Evolutionary conservation across 2,113 vertebrate species (phyloP).

Genomic region (Psittacus erithacus): DNA sequence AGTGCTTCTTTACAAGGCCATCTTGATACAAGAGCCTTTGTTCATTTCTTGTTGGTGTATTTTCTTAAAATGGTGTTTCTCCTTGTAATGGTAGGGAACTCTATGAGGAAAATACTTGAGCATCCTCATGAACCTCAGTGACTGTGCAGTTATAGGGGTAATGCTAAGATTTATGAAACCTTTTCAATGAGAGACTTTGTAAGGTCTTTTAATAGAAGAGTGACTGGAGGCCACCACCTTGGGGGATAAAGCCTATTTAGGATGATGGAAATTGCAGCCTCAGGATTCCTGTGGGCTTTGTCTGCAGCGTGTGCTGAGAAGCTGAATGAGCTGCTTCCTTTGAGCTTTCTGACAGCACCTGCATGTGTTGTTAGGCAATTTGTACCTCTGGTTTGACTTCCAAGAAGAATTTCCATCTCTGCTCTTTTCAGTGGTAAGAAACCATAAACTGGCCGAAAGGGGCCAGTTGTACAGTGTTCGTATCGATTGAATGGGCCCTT

Average conservation of each 20-base stretch:
- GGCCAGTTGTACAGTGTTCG: neutral
- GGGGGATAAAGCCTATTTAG: neutral
- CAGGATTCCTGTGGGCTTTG: neutral
- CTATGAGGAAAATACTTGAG: neutral
- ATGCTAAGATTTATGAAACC: neutral
- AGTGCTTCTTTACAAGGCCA: neutral
- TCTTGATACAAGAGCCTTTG: neutral
- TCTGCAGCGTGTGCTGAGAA: neutral
- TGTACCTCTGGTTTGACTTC: neutral
- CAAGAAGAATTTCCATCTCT: neutral
- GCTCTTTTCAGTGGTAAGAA: neutral
- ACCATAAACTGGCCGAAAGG: neutral
- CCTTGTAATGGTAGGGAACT: neutral
- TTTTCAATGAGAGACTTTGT: neutral
- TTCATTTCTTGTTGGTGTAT: accelerated
- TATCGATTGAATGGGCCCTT: neutral
- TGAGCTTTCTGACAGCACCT: neutral
- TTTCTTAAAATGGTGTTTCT: neutral
- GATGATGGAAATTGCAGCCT: neutral
- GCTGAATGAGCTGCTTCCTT: neutral
- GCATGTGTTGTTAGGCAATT: neutral
- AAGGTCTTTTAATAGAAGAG: neutral
- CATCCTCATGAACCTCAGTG: neutral
- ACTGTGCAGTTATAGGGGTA: neutral
- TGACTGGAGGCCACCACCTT: neutral